Percentiles rank a stretch among this genome's conserved stretches.
phyloP scores from a whole-genome alignment of 2,797 vertebrate genomes.

The Euthynnus affinis region DNA sequence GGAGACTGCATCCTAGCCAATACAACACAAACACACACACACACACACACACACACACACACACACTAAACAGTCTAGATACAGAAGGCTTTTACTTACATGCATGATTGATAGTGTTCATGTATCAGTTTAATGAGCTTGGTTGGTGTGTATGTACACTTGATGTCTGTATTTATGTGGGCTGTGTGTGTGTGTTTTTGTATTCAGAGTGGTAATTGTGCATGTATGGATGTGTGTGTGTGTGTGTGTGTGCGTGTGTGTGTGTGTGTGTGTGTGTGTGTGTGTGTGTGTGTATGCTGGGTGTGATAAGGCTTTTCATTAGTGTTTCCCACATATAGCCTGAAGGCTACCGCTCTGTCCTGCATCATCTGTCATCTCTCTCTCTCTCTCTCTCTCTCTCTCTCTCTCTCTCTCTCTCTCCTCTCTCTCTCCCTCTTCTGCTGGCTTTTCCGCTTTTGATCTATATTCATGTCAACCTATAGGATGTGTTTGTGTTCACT shows the following conservation, averaged over 20 bases:
- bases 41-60: constrained; percentile 21
- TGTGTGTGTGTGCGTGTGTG: constrained; percentile 35
- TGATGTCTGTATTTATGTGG: constrained; percentile 43
- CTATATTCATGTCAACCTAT: constrained; percentile 31
- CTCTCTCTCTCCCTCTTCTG: constrained; percentile 8
- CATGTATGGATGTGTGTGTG: constrained; percentile 24
- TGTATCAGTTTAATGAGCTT: constrained; percentile 73
- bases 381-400: constrained; percentile 4
- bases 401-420: constrained; percentile 2
- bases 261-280: constrained; percentile 41
- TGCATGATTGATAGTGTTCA: constrained; percentile 72
- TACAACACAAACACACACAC: constrained; percentile 56
- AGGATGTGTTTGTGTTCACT: constrained; percentile 27
- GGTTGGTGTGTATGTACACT: constrained; percentile 41
- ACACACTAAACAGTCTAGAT: constrained; percentile 39
- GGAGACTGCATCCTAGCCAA: constrained; percentile 72
- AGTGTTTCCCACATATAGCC: constrained; percentile 74
- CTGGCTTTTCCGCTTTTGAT: constrained; percentile 8
- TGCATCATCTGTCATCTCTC: constrained; percentile 75
- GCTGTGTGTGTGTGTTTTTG: constrained; percentile 42
- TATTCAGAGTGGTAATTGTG: constrained; percentile 36
- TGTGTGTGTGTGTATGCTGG: constrained; percentile 32
- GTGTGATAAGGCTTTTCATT: constrained; percentile 79
- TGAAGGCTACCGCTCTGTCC: constrained; percentile 75
- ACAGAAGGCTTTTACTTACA: constrained; percentile 57